Base-by-base conservation (phyloP, 2,113 vertebrate genomes). In the Empidonax traillii region DNA sequence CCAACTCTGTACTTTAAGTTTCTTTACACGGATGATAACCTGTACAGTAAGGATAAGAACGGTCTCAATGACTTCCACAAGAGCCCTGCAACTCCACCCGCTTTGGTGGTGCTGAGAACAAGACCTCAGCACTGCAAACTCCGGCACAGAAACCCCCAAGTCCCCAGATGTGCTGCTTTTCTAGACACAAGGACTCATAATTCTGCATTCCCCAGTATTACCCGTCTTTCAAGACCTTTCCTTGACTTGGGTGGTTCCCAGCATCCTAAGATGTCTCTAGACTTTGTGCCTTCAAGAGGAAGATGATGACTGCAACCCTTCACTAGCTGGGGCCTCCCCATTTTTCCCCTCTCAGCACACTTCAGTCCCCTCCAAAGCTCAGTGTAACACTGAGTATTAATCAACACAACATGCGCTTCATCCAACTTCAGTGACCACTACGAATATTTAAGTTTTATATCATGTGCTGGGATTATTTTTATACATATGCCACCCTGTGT, bases 381-480 rank as follows among this genome's bases (percentile, higher is more conserved):
- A 79, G 78, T 5, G 6, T 61, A 94, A 89, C 56, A 84, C 80
- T 91, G 71, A 95, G 92, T 91, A 76, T 55, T 85, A 83, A 93
- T 89, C 93, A 92, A 85, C 82, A 93, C 77, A 97, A 81, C 65
- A 59, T 71, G 76, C 10, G 4, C 90, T 73, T 44, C 94, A 92
- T 63, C 85, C 85, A 87, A 77, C 86, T 87, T 66, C 81, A 91
- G 81, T 72, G 87, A 91, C 61, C 43, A 51, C 79, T 33, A 81
- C 0, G 14, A 92, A 85, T 58, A 87, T 75, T 94, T 81, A 67
- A 44, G 44, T 77, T 92, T 92, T 81, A 92, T 85, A 93, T 90
- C 87, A 96, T 56, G 86, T 37, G 68, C 86, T 52, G 49, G 86
- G 89, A 87, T 95, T 95, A 95, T 95, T 95, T 96, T 93, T 94